Evolutionary conservation across 2,888 invertebrate species (phyloP).

Genomic region (Crematogaster levior): DNA sequence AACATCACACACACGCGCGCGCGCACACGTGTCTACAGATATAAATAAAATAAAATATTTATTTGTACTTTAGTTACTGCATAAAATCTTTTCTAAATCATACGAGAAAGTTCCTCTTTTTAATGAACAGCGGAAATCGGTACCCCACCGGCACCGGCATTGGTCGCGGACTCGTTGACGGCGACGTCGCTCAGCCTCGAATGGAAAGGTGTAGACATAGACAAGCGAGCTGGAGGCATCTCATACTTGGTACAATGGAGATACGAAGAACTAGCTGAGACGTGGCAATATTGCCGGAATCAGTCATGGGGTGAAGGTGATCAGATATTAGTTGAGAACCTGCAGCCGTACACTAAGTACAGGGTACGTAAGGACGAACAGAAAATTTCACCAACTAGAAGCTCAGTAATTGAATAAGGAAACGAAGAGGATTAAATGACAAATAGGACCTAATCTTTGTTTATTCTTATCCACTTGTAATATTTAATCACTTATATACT

Average conservation of each 20-base stretch:
- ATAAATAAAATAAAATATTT: conserved; percentile 13
- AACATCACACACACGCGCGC: too few relatives aligned
- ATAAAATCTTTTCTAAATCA: neutral
- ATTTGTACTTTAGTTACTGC: neutral
- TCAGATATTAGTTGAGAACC: conserved; percentile 91
- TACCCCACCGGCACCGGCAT: conserved; percentile 90
- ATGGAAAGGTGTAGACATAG: conserved; percentile 88
- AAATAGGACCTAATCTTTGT: neutral
- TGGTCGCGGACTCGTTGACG: conserved; percentile 92
- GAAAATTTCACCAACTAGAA: neutral
- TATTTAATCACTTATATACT: neutral
- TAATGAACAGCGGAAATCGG: conserved; percentile 88
- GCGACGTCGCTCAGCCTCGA: conserved; percentile 93
- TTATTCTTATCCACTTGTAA: neutral
- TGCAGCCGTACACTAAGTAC: conserved; percentile 96
- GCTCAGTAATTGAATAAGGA: neutral
- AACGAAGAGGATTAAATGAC: neutral
- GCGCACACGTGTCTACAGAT: neutral
- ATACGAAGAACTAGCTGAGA: conserved; percentile 89
- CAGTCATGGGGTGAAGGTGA: conserved; percentile 89
- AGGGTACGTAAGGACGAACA: conserved; percentile 87
- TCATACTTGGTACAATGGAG: conserved; percentile 91
- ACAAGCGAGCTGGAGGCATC: conserved; percentile 86
- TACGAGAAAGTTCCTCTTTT: conserved; percentile 9
- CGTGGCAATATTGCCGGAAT: conserved; percentile 94